A percentile compares a stretch with the other conserved stretches of the same genome.
Evolutionary conservation across 2,888 invertebrate species (phyloP).

Genomic region (Lumbricus terrestris): DNA sequence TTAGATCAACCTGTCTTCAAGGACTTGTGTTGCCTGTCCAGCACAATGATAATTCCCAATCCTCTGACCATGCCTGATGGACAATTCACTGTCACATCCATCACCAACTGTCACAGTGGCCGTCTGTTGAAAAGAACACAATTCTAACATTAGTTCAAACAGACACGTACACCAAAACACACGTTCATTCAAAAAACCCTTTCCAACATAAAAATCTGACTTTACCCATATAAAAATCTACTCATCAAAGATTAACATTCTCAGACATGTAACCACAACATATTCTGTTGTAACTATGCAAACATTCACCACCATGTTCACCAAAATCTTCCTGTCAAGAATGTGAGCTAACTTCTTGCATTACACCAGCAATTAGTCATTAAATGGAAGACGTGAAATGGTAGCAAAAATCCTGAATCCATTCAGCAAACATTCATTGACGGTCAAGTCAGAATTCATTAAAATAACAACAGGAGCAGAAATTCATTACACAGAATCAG

Average conservation of each 20-base stretch:
- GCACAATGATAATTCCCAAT: slow-evolving; percentile 67
- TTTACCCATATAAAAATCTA: background rate
- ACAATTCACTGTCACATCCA: slow-evolving; percentile 81
- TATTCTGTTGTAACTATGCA: background rate
- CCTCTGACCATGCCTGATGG: slow-evolving; percentile 65
- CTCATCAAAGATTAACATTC: background rate
- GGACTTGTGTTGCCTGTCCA: slow-evolving; percentile 70
- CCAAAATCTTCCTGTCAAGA: background rate
- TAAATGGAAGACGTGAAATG: too few species aligned
- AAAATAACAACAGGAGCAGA: background rate
- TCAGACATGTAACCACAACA: background rate
- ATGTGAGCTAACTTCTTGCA: background rate
- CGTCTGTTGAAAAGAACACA: slow-evolving; percentile 63
- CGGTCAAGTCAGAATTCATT: too few species aligned
- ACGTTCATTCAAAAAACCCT: background rate
- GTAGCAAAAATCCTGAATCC: too few species aligned
- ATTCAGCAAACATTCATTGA: too few species aligned
- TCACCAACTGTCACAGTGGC: slow-evolving; percentile 77
- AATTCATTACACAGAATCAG: background rate
- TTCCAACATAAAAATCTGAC: background rate
- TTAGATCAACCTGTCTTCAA: slow-evolving; percentile 67
- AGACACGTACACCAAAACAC: background rate
- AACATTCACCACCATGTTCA: background rate
- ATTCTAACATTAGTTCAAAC: background rate
- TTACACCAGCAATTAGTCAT: background rate